These are phyloP conservation scores for Drosophila obscura DNA, from an alignment of 1,140 invertebrate genomes.

Conservation along the genomic window DNA sequence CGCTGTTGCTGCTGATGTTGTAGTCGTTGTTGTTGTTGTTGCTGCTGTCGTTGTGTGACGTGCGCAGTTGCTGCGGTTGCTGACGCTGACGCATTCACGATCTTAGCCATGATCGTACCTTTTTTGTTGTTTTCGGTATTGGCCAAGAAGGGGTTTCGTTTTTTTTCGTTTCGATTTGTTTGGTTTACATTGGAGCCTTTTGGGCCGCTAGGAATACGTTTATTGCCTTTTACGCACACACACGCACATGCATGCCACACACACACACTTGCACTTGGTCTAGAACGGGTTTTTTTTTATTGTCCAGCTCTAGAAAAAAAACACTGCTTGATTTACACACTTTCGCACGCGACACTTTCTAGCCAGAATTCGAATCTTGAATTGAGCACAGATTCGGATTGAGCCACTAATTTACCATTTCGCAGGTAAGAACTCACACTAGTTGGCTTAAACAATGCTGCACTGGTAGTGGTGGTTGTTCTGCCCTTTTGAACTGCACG, in stretches of 20 bases:
- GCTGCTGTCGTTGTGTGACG: constrained; percentile 48
- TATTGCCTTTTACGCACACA: constrained; percentile 43
- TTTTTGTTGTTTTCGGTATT: constrained; percentile 52
- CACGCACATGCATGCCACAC: constrained; percentile 16
- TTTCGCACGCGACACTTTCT: constrained; percentile 81
- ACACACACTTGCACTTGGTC: constrained; percentile 52
- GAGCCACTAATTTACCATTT: constrained; percentile 51
- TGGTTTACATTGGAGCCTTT: constrained; percentile 35
- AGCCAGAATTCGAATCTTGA: constrained; percentile 71
- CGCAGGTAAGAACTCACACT: constrained; percentile 43
- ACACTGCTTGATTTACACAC: constrained; percentile 57
- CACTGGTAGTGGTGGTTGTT: constrained; percentile 10
- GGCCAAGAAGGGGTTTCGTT: constrained; percentile 48
- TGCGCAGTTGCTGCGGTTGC: constrained; percentile 27
- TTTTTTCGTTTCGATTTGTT: constrained; percentile 18
- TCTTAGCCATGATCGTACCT: constrained; percentile 66
- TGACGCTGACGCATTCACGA: constrained; percentile 72
- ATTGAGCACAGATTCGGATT: constrained; percentile 72
- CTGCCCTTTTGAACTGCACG: constrained; percentile 47
- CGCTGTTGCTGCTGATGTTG: constrained; percentile 21
- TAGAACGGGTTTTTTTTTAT: constrained; percentile 71
- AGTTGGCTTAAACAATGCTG: constrained; percentile 33
- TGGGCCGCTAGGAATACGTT: constrained; percentile 18
- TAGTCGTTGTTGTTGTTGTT: constrained; percentile 31
- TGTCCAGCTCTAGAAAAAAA: constrained; percentile 27